Conservation (phyloP, 2,113 vertebrate species). For the Malurus elegans region DNA sequence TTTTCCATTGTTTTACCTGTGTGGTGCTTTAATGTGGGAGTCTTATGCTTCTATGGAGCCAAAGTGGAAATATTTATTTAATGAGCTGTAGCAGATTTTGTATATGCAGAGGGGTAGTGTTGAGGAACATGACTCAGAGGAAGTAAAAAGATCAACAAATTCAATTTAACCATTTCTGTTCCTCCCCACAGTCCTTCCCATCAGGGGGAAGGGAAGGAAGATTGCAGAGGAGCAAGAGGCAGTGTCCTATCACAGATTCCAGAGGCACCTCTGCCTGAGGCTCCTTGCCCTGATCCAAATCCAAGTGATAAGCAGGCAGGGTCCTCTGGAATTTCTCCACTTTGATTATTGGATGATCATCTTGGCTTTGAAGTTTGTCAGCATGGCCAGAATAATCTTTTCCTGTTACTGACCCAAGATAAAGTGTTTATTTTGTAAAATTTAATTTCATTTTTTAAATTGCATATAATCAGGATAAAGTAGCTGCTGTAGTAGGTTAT, state of each 20-base stretch:
- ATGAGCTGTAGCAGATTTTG: background rate
- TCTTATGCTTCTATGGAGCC: background rate
- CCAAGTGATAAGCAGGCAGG: background rate
- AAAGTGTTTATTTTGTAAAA: background rate
- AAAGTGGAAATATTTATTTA: conserved; percentile 30
- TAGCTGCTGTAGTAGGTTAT: background rate
- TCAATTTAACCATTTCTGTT: background rate
- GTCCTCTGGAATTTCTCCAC: background rate
- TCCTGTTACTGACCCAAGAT: background rate
- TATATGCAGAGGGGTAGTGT: background rate
- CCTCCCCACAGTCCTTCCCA: background rate
- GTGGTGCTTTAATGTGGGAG: background rate
- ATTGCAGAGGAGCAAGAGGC: background rate
- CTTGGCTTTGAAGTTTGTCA: background rate
- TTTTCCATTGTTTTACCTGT: background rate
- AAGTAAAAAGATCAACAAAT: conserved; percentile 15
- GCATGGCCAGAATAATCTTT: background rate
- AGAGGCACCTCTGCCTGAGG: background rate
- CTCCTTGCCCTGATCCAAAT: background rate
- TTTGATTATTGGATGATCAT: background rate
- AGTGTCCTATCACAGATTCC: background rate
- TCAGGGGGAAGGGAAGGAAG: background rate
- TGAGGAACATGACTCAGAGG: conserved; percentile 11
- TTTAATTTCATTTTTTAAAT: background rate
- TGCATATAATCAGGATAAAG: background rate